phyloP scores from a whole-genome alignment of 2,888 invertebrate species.

The Nemotelus pantherinus region DNA sequence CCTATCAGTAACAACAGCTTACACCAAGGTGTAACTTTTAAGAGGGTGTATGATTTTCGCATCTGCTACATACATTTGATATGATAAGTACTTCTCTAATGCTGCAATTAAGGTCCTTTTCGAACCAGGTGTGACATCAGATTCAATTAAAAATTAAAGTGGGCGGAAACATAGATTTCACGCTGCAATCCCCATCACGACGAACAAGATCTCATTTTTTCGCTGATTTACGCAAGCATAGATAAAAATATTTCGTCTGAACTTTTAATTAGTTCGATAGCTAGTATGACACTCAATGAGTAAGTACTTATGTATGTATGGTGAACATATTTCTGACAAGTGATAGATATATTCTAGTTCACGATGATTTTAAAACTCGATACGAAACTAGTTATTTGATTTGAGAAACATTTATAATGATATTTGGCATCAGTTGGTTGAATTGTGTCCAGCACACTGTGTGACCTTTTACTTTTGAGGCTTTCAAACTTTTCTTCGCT shows the following conservation, averaged over 20 bases:
- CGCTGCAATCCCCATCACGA: not conserved
- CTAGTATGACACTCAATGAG: slow-evolving; percentile 1
- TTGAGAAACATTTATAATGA: no score
- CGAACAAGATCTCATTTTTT: not conserved
- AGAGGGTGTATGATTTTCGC: no score
- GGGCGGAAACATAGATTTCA: slow-evolving; percentile 43
- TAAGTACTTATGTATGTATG: not conserved
- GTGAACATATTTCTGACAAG: no score
- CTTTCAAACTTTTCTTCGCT: no score
- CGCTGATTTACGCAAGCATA: not conserved
- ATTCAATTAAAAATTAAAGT: slow-evolving; percentile 50
- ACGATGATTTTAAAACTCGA: no score
- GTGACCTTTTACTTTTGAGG: no score
- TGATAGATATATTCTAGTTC: no score
- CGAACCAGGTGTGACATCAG: slow-evolving; percentile 49
- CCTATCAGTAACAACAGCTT: slow-evolving; percentile 5
- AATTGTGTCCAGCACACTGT: no score
- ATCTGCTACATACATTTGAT: not conserved
- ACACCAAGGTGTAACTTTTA: no score
- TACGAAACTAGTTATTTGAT: no score
- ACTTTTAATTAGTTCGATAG: slow-evolving; percentile 35
- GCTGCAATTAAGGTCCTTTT: slow-evolving; percentile 50
- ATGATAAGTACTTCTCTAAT: slow-evolving; percentile 43
- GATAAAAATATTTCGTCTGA: not conserved
- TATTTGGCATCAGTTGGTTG: no score